Base-by-base conservation (phyloP, 2,888 invertebrate species). In the Synergus laeviventris region DNA sequence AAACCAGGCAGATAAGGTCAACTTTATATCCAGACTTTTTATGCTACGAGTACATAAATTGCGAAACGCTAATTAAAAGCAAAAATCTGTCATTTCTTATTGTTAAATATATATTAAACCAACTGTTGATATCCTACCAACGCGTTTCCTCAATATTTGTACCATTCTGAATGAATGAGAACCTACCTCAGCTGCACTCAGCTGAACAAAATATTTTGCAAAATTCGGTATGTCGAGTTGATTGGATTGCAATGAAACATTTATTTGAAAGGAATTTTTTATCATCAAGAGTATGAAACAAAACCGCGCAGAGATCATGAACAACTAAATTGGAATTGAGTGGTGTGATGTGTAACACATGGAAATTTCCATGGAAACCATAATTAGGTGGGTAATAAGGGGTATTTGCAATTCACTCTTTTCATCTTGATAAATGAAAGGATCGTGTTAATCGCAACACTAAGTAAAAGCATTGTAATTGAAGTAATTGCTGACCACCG, bases 401-500 rank as follows among this genome's bases (percentile, higher is more conserved):
- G 16, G 60, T 31, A 31, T 31, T 60, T 31, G 36, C 16, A 60
- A 60, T 60, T 60, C 60, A 60, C 5, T 60, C 60, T 60, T 60
- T 60, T 31, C 16, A 24, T 31, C 12, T 49, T 64, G 24, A 66
- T 66, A 45, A 66, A 66, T 24, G 66, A 42, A 45, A 66, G 16
- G 45, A 66, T 66, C 16, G 66, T 42, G 66, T 66, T 66, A 66
- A 66, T 66, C 42, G 45, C 24, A 42, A 66, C 24, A 66, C 42
- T 39, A 66, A 66, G 66, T 66, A 66, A 42, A 45, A 49, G n/a
- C 49, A 49, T 49, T 5, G 66, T 8, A 18, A 14, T 45, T 16
- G n/a, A n/a, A 49, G 66, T 66, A 66, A 66, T 66, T 66, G 66
- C 66, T 66, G 45, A 66, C 66, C 66, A 66, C 66, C 66, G 24